Conservation (phyloP, 2,113 vertebrate species). For the Phyllostomus discolor region DNA sequence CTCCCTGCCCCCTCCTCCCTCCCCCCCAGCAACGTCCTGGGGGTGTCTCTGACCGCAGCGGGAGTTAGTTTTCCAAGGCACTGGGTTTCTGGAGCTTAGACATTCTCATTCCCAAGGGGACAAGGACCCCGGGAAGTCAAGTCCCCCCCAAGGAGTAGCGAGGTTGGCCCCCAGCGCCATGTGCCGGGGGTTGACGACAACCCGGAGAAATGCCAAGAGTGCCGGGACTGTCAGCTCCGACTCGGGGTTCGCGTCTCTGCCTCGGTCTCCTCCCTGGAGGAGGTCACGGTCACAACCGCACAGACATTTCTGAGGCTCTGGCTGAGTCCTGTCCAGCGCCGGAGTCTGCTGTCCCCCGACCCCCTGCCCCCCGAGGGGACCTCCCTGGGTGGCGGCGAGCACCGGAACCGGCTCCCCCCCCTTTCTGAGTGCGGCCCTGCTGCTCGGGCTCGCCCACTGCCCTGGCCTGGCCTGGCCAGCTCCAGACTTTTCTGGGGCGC, state of each 20-base stretch:
- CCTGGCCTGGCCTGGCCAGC: not conserved
- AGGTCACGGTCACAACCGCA: fast-evolving
- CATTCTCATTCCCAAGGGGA: not conserved
- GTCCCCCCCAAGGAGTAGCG: fast-evolving
- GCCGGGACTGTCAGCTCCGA: fast-evolving
- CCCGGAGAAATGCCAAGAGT: not conserved
- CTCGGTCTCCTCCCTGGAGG: not conserved
- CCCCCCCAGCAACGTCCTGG: not conserved
- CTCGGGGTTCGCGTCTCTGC: not conserved
- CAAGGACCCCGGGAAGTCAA: not conserved
- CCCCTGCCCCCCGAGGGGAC: fast-evolving
- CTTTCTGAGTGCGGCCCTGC: not conserved
- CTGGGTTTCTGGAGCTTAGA: not conserved
- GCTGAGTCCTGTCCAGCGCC: not conserved
- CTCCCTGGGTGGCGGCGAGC: not conserved
- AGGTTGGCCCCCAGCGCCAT: no score
- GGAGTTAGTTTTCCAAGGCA: not conserved
- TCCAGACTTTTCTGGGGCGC: no score
- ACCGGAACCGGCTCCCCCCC: fast-evolving
- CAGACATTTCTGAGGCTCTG: not conserved
- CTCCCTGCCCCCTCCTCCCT: no score
- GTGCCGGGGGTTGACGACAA: no score
- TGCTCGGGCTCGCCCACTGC: not conserved
- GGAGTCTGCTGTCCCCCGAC: not conserved
- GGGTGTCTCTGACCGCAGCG: not conserved